Evolutionary conservation across 2,113 vertebrate species (phyloP).

Genomic region (Arizona elegans): DNA sequence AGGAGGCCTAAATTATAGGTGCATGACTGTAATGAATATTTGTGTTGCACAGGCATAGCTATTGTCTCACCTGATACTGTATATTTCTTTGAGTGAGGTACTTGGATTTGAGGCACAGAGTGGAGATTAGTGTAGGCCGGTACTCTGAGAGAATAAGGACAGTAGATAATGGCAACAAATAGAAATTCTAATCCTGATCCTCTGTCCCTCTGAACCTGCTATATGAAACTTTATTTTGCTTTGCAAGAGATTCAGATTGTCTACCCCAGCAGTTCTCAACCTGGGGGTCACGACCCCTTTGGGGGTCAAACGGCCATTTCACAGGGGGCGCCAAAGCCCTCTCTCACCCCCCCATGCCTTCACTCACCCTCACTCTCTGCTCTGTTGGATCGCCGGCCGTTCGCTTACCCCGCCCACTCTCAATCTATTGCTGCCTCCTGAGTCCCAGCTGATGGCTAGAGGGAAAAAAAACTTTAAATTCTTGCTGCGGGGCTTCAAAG

Average conservation of each 20-base stretch:
- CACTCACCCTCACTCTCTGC: too few relatives aligned
- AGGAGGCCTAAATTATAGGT: not conserved
- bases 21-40: not conserved
- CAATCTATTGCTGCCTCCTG: too few relatives aligned
- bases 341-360: too few relatives aligned
- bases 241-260: not conserved
- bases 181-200: not conserved
- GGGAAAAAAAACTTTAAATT: too few relatives aligned
- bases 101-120: not conserved
- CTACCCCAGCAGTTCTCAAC: too few relatives aligned
- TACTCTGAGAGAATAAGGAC: not conserved
- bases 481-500: too few relatives aligned
- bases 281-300: too few relatives aligned
- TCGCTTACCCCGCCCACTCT: too few relatives aligned
- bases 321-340: too few relatives aligned
- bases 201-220: not conserved
- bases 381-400: too few relatives aligned
- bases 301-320: too few relatives aligned
- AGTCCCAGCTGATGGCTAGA: too few relatives aligned
- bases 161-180: not conserved
- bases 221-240: not conserved
- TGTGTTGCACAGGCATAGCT: not conserved
- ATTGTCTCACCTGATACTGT: not conserved
- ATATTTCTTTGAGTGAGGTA: not conserved
- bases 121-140: not conserved